A percentile compares a stretch with the other conserved stretches of the same genome.
Evolutionary conservation across 2,888 invertebrate species (phyloP).

Genomic region (Philereme transversata): DNA sequence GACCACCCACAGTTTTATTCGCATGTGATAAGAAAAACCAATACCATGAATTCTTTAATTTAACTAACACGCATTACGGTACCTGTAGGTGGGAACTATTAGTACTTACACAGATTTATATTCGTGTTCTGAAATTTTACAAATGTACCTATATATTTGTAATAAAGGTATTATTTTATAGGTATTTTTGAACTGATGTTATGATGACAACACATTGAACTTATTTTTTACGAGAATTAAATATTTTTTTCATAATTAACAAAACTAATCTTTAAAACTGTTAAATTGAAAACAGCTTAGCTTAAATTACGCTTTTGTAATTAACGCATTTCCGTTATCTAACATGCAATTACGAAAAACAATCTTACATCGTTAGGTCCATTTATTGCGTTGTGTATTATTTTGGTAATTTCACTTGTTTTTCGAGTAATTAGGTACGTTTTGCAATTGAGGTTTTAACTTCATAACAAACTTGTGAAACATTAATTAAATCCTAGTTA

Average conservation of each 20-base stretch:
- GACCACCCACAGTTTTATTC: slow-evolving; percentile 35
- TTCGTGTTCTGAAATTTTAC: no score
- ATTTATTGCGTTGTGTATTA: no score
- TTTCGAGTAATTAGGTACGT: not conserved
- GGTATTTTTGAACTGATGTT: no score
- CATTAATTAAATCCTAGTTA: slow-evolving; percentile 12
- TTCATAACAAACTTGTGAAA: slow-evolving; percentile 24
- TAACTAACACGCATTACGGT: slow-evolving; percentile 3
- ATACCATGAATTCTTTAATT: slow-evolving; percentile 15
- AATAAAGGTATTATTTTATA: no score
- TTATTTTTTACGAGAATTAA: no score
- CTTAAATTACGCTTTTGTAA: not conserved
- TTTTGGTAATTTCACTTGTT: no score
- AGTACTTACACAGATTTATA: no score
- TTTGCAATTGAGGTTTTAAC: slow-evolving; percentile 21
- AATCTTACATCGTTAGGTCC: not conserved
- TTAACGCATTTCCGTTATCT: not conserved
- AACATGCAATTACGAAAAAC: not conserved
- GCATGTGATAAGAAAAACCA: slow-evolving; percentile 25
- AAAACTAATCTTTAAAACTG: not conserved
- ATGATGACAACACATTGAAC: no score
- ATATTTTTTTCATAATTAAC: not conserved
- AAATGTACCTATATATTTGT: no score
- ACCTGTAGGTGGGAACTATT: no score
- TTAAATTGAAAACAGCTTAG: not conserved